Conservation (phyloP, 2,113 vertebrate genomes). For the Gymnogyps californianus region DNA sequence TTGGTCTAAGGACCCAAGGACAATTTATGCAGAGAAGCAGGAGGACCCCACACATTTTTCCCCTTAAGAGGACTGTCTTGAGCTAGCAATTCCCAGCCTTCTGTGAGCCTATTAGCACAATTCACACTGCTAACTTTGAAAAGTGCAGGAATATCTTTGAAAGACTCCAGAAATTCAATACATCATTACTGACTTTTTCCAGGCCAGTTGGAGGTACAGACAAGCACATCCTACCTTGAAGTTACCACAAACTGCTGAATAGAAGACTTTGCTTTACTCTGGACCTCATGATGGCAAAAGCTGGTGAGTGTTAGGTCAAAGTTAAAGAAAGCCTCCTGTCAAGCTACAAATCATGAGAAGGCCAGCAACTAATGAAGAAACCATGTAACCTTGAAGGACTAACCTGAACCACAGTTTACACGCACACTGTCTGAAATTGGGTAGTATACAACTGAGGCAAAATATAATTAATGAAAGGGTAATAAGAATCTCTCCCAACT, state of each 20-base stretch:
- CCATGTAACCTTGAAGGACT: background rate
- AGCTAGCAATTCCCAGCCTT: background rate
- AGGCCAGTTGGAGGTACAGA: background rate
- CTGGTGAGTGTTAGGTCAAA: background rate
- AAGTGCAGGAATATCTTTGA: background rate
- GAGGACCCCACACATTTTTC: background rate
- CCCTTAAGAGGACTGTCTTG: background rate
- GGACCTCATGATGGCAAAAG: background rate
- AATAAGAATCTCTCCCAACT: background rate
- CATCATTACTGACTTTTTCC: background rate
- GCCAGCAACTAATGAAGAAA: background rate
- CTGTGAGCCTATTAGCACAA: background rate
- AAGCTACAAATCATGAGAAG: background rate
- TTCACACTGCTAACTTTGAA: background rate
- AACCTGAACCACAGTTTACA: background rate
- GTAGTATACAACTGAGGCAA: background rate
- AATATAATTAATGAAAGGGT: background rate
- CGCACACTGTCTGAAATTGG: background rate
- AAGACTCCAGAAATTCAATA: background rate
- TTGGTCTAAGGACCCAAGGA: background rate
- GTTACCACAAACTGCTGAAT: too few species aligned
- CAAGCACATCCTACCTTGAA: background rate
- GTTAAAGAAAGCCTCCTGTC: background rate
- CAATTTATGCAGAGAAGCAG: background rate
- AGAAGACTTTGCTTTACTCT: background rate